Evolutionary conservation across 1,140 invertebrate genomes (phyloP), one percentile per base, ranked within the genome.

Genomic region (Drosophila sp.): DNA sequence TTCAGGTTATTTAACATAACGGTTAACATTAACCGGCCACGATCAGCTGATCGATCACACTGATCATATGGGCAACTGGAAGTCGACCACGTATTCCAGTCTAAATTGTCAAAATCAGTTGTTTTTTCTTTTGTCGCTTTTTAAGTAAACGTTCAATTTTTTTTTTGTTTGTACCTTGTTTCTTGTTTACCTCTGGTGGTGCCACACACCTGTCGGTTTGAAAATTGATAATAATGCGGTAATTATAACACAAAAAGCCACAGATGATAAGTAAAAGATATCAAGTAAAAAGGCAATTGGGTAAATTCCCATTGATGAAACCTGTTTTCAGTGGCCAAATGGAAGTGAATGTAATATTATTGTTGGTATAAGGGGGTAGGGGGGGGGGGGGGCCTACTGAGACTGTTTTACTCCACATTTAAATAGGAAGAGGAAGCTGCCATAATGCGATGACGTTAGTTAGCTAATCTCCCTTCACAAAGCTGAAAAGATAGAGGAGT

Each of bases 31-130:
- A 30, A 30, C 30, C 10, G 35, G 8, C 32, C 32, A 33, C 17
- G 29, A 70, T 66, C 75, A 78, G 76, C 76, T 78, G 76, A 23
- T 63, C 70, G 33, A 35, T 35, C 33, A 35, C 17, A 47, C 17
- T 2, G 60, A 66, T 64, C 72, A 77, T 74, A 75, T 78, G 72
- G 38, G 4, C 44, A 47, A 47, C 41, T 47, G n/a, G 44, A 60
- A 60, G 57, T 17, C 44, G 44, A 23, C 44, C 44, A 50, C 44
- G 44, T 50, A 61, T 60, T 8, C 2, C 11, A n/a, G 69, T 66
- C 71, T 54, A 63, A 50, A 63, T 58, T 63, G 58, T 66, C 58
- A 70, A 77, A 70, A 41, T 61, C 44, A 40, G 27, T 64, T 61
- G 33, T 40, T 35, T 41, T 33, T 58, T 29, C 23, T 50, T 62